Conservation (phyloP, 2,888 invertebrate genomes). For the Glaucopsyche alexis region DNA sequence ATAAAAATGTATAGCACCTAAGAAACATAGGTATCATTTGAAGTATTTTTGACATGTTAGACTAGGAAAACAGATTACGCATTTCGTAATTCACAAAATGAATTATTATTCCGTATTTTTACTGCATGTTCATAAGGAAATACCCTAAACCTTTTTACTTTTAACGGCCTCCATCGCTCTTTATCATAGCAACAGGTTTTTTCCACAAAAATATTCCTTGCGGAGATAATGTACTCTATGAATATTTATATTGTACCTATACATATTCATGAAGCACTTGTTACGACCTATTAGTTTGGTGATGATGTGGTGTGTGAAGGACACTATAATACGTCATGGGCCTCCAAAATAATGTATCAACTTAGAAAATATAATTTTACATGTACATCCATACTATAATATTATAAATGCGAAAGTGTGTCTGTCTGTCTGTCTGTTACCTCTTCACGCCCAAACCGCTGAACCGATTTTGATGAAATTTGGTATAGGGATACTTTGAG, state of each 20-base stretch:
- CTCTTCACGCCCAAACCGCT: too few species aligned
- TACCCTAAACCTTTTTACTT: not conserved
- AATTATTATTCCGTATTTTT: not conserved
- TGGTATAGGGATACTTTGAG: too few species aligned
- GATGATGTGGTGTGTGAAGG: slow-evolving; percentile 12
- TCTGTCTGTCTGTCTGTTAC: too few species aligned
- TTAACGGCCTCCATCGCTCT: not conserved
- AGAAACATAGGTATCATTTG: too few species aligned
- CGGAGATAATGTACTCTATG: not conserved
- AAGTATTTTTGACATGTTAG: too few species aligned
- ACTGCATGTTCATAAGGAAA: not conserved
- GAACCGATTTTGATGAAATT: too few species aligned
- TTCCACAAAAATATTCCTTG: not conserved
- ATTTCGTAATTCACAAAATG: too few species aligned
- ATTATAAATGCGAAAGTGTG: too few species aligned
- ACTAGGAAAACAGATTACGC: too few species aligned
- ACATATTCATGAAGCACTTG: slow-evolving; percentile 10
- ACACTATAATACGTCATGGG: not conserved
- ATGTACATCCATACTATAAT: too few species aligned
- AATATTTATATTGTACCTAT: slow-evolving; percentile 3
- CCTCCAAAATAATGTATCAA: not conserved
- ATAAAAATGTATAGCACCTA: too few species aligned
- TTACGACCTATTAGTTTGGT: not conserved
- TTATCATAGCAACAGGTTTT: slow-evolving; percentile 7
- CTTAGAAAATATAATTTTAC: not conserved